Evolutionary conservation across 2,797 vertebrate genomes (phyloP).

Genomic region (Coluber constrictor): DNA sequence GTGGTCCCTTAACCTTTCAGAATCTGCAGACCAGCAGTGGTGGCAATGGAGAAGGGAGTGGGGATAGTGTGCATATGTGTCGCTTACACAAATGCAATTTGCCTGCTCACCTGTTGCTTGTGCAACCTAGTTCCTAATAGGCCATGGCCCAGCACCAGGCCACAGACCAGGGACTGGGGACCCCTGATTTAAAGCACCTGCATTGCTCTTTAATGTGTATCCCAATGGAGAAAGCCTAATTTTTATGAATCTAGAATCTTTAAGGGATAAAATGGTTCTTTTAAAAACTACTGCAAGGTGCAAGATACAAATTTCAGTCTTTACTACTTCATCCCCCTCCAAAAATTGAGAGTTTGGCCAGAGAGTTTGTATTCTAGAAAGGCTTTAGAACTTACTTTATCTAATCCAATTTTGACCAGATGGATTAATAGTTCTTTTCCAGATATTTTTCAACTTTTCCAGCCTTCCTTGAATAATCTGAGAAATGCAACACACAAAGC

Average conservation of each 20-base stretch:
- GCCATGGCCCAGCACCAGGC: neutral
- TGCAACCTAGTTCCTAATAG: neutral
- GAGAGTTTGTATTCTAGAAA: neutral
- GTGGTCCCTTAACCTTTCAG: neutral
- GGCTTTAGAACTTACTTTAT: neutral
- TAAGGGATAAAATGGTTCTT: neutral
- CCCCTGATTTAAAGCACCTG: neutral
- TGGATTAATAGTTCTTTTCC: neutral
- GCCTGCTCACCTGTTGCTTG: neutral
- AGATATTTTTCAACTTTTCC: neutral
- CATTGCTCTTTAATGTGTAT: neutral
- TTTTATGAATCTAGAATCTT: neutral
- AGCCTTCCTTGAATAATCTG: neutral
- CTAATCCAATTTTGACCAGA: neutral
- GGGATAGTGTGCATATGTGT: neutral
- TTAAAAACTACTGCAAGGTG: neutral
- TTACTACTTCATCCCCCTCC: neutral
- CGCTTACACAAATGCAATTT: neutral
- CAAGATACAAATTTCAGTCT: neutral
- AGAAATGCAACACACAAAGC: neutral
- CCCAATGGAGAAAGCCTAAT: neutral
- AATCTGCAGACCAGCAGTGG: neutral
- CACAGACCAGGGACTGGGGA: neutral
- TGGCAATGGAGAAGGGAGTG: neutral
- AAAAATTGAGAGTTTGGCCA: neutral